Evolutionary conservation across 2,888 invertebrate genomes (phyloP), one percentile per base, ranked within the genome.

Genomic region (Melipona bicolor): DNA sequence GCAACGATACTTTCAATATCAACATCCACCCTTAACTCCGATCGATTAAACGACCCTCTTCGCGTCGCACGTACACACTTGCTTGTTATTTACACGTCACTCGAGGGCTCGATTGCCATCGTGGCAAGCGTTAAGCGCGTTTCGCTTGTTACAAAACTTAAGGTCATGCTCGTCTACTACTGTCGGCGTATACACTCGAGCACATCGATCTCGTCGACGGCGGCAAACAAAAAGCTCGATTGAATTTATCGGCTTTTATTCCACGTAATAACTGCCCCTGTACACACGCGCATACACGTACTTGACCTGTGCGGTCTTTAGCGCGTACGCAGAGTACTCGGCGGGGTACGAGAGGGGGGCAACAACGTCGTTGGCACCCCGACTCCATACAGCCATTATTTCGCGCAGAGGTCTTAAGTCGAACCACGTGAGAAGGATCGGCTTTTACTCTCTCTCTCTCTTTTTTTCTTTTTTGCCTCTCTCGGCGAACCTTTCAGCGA

Each of bases 371-470:
- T 82, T 77, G 77, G 81, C 85, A 84, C 82, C 86, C 43, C 81
- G 82, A 79, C 85, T 50, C 43, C 70, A 67, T 69, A 43, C 86
- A 68, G 50, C 86, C 82, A 86, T 86, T 86, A 86, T 85, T 81
- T 68, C 72, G 21, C 24, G 74, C n/a, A 59, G 6, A 73, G 78
- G 71, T 82, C 88, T 88, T 86, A 77, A 86, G 82, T 84, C 84
- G 86, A 81, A 81, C 87, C 83, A 83, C 83, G 85, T 79, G 87
- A 78, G 79, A 84, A 79, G 76, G 70, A 80, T 85, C 83, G 81
- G 79, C 79, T 76, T 68, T 76, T 81, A 72, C 77, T 43, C 79
- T 43, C 70, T 36, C 15, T 64, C 36, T 64, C 62, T 64, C 21
- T 64, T 13, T 32, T 43, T 32, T 49, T 27, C 27, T 6, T 21